Evolutionary conservation across 2,888 invertebrate species (phyloP).

Genomic region (Synergus gifuensis): DNA sequence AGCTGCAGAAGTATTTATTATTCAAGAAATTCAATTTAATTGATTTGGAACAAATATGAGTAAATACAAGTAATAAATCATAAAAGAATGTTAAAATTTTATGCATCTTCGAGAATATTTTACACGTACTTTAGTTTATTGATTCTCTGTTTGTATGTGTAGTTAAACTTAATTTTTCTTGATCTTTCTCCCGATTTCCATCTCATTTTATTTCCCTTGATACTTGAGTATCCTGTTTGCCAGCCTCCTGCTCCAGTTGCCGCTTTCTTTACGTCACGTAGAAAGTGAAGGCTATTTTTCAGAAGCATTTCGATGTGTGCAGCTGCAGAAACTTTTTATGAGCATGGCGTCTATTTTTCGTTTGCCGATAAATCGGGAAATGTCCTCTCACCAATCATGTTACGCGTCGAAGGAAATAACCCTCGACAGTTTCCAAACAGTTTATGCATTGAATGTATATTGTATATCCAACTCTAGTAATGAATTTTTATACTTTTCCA

Average conservation of each 20-base stretch:
- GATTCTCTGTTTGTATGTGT: too few species aligned
- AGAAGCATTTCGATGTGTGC: slow-evolving; percentile 15
- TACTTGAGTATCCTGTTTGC: slow-evolving; percentile 9
- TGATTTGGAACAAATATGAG: background rate
- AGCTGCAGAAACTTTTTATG: slow-evolving; percentile 14
- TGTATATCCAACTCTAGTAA: background rate
- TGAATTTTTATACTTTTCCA: slow-evolving; percentile 2
- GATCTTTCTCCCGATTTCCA: background rate
- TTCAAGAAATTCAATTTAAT: background rate
- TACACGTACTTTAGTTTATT: too few species aligned
- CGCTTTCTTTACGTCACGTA: slow-evolving; percentile 3
- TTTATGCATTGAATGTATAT: background rate
- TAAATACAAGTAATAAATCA: too few species aligned
- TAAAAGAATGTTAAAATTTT: too few species aligned
- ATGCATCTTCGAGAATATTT: too few species aligned
- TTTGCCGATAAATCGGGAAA: slow-evolving; percentile 36
- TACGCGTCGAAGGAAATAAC: slow-evolving; percentile 18
- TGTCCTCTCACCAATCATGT: slow-evolving; percentile 14
- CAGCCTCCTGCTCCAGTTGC: slow-evolving; percentile 12
- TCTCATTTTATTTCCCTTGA: background rate
- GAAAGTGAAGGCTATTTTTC: slow-evolving; percentile 31
- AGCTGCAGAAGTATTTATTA: background rate
- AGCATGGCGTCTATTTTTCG: slow-evolving; percentile 13
- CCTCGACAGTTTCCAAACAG: slow-evolving; percentile 3
- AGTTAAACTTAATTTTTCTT: background rate